Conservation (phyloP, 2,113 vertebrate species). For the Pterophyllum scalare region DNA sequence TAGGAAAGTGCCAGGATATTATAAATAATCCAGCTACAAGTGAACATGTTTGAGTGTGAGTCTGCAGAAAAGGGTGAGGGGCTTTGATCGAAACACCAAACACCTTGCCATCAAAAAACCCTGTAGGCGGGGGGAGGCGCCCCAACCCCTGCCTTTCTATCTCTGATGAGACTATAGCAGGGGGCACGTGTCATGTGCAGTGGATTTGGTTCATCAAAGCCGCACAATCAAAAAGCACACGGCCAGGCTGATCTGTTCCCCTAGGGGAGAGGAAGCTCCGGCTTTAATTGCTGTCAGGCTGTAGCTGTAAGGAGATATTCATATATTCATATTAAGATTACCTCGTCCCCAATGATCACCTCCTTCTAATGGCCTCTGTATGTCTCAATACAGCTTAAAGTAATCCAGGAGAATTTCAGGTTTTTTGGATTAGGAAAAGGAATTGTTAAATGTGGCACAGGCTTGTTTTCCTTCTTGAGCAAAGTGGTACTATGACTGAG, state of each 20-base stretch:
- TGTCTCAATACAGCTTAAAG: constrained; percentile 62
- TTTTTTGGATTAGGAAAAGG: constrained; percentile 63
- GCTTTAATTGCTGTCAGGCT: constrained; percentile 70
- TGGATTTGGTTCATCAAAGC: constrained; percentile 71
- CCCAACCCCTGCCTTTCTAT: constrained; percentile 21
- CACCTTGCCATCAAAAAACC: constrained; percentile 42
- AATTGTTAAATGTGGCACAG: constrained; percentile 42
- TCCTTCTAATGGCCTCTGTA: constrained; percentile 55
- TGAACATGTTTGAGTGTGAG: constrained; percentile 30
- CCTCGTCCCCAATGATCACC: constrained; percentile 57
- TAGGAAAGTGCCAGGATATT: constrained; percentile 46
- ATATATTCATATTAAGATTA: constrained; percentile 76
- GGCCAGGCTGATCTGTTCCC: constrained; percentile 61
- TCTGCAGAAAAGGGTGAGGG: constrained; percentile 5
- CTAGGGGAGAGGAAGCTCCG: constrained; percentile 10
- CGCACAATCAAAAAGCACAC: constrained; percentile 65
- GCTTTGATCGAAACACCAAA: constrained; percentile 44
- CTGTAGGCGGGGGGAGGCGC: constrained; percentile 29
- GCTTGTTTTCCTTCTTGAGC: constrained; percentile 43
- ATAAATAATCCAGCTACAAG: constrained; percentile 51
- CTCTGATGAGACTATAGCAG: constrained; percentile 30
- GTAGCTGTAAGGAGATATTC: constrained; percentile 60
- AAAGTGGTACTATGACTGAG: constrained; percentile 6
- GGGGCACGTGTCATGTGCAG: constrained; percentile 55
- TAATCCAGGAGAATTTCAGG: constrained; percentile 60